Conservation (phyloP, 2,113 vertebrate genomes). For the Camelus dromedarius region DNA sequence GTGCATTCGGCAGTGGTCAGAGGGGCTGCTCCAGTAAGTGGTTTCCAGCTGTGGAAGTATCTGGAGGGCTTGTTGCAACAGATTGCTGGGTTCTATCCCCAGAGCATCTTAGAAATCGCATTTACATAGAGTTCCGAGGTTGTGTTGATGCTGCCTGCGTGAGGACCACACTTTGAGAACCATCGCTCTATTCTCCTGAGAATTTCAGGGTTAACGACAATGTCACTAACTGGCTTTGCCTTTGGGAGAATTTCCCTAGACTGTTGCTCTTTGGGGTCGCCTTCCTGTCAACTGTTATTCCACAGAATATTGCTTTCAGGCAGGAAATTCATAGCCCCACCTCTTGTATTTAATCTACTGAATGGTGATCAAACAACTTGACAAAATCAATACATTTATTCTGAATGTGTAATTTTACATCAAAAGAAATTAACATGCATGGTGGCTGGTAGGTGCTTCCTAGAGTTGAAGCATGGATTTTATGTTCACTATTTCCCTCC, state of each 20-base stretch:
- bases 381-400: slow-evolving; percentile 35
- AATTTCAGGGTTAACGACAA: neutral
- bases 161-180: neutral
- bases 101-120: neutral
- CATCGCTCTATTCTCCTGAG: neutral
- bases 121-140: neutral
- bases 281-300: neutral
- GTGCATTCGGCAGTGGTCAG: neutral
- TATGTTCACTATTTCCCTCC: neutral
- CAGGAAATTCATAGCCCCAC: neutral
- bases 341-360: slow-evolving; percentile 9
- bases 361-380: neutral
- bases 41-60: neutral
- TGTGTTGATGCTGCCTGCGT: neutral
- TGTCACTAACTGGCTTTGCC: neutral
- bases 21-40: neutral
- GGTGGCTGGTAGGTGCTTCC: neutral
- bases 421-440: neutral
- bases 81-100: neutral
- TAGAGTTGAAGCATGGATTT: neutral
- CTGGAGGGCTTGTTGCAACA: neutral
- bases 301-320: slow-evolving; percentile 10
- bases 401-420: slow-evolving; percentile 36
- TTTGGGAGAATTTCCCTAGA: neutral
- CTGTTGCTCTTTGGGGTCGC: neutral